Conservation (phyloP, 2,797 vertebrate genomes). For the Botia kubotai region DNA sequence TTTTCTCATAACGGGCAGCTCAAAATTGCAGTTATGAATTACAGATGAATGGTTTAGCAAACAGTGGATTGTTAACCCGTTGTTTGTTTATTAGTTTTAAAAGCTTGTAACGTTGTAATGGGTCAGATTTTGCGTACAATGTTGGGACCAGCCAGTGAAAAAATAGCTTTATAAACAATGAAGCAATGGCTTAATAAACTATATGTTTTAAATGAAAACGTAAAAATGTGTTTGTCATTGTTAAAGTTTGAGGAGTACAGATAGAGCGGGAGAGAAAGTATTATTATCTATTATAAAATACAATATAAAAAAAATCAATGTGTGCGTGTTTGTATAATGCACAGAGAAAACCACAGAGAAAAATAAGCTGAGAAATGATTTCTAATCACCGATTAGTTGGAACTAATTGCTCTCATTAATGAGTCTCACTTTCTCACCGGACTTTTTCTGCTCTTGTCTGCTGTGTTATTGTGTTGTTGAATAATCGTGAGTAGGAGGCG, state of each 20-base stretch:
- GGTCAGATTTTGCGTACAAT: background rate
- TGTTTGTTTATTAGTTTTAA: background rate
- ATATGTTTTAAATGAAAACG: no score
- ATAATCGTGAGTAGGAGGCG: conserved; percentile 44
- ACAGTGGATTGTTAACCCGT: background rate
- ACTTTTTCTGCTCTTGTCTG: conserved; percentile 11
- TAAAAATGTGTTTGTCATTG: no score
- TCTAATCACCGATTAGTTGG: background rate
- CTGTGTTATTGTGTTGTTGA: conserved; percentile 17
- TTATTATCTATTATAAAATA: background rate
- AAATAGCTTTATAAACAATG: no score
- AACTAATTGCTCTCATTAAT: conserved; percentile 26
- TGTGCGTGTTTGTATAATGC: conserved; percentile 2
- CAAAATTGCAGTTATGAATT: background rate
- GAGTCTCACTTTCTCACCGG: conserved; percentile 48
- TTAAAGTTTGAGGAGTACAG: no score
- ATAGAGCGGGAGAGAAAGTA: no score
- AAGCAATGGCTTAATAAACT: no score
- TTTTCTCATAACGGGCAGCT: background rate
- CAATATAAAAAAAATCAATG: no score
- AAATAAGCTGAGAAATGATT: background rate
- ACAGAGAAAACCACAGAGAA: background rate
- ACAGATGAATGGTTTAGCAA: background rate
- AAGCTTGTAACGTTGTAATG: conserved; percentile 19
- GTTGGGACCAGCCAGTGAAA: background rate